Percentiles rank a stretch among this genome's conserved stretches.
phyloP scores from a whole-genome alignment of 2,888 invertebrate genomes.

The Apamea anceps region DNA sequence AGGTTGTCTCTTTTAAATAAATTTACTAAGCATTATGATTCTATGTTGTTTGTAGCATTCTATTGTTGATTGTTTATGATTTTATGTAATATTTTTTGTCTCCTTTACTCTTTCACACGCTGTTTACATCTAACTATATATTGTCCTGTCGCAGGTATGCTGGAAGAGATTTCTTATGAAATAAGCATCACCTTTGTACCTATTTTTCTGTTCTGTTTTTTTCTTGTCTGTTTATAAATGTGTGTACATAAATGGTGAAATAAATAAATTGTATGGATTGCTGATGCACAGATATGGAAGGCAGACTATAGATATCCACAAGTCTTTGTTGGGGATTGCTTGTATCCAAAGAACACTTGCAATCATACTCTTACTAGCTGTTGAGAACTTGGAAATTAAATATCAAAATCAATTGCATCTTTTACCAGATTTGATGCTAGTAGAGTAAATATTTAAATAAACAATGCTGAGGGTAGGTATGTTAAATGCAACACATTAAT shows the following conservation, averaged over 20 bases:
- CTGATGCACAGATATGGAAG: not conserved
- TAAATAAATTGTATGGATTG: no score
- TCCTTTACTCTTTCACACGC: no score
- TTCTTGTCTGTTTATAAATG: no score
- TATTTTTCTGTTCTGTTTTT: no score
- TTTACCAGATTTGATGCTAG: not conserved
- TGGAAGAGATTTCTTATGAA: no score
- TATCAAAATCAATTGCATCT: conserved; percentile 1
- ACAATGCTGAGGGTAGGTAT: not conserved
- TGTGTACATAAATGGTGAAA: no score
- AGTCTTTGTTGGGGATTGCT: not conserved
- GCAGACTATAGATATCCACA: not conserved
- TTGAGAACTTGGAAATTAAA: not conserved
- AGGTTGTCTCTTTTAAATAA: not conserved
- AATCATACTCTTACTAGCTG: not conserved
- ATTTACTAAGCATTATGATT: not conserved
- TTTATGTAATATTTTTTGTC: no score
- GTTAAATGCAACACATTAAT: not conserved
- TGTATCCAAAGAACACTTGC: not conserved
- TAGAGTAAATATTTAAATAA: not conserved
- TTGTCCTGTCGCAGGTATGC: no score
- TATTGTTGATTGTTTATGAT: no score
- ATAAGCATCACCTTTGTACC: no score
- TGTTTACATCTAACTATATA: no score
- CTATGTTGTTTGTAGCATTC: no score